Conservation (phyloP, 2,113 vertebrate species). For the Rattus norvegicus region GRCr8 NC_086027.1:49326001-49326500, state of each 20-base stretch:
- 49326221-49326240: neutral
- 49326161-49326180: constrained; percentile 30
- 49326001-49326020: neutral
- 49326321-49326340: neutral
- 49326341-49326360: constrained; percentile 42
- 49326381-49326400: constrained; percentile 12
- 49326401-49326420: constrained; percentile 52
- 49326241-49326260: neutral
- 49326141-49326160: constrained; percentile 28
- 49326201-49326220: constrained; percentile 41
- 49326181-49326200: neutral
- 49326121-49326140: constrained; percentile 25
- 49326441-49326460: constrained; percentile 26
- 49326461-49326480: neutral
- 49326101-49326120: neutral
- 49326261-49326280: neutral
- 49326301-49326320: constrained; percentile 22
- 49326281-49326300: constrained; percentile 46
- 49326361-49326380: constrained; percentile 38
- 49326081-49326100: neutral
- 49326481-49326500: neutral
- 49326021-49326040: neutral
- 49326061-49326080: neutral
- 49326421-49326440: constrained; percentile 31
- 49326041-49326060: neutral